Evolutionary conservation across 2,797 vertebrate species (phyloP).

Genomic region (Halcyon chelicuti): DNA sequence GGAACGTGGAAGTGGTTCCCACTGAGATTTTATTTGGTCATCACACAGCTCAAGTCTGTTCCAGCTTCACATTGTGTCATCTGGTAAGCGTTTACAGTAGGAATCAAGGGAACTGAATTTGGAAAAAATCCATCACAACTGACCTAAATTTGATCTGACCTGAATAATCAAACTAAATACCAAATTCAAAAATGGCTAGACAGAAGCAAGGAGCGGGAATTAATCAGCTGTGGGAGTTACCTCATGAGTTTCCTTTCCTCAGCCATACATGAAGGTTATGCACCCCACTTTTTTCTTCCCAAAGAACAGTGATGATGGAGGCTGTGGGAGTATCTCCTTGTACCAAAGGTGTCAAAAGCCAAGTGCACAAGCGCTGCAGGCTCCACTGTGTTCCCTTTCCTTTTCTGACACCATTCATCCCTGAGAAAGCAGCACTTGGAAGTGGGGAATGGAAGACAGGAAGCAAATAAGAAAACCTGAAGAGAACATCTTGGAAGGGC

Average conservation of each 20-base stretch:
- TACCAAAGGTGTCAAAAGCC: not conserved
- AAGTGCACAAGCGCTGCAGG: not conserved
- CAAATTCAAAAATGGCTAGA: constrained; percentile 41
- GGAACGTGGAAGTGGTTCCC: constrained; percentile 66
- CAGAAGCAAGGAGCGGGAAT: not conserved
- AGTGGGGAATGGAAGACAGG: fast-evolving
- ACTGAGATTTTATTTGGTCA: constrained; percentile 67
- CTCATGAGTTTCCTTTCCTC: not conserved
- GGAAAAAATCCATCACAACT: constrained; percentile 65
- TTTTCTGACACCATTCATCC: not conserved
- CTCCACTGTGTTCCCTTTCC: not conserved
- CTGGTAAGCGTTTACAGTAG: constrained; percentile 63
- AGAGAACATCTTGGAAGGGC: not conserved
- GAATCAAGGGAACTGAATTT: constrained; percentile 51
- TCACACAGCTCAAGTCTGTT: constrained; percentile 52
- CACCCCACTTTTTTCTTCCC: not conserved
- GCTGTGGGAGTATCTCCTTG: not conserved
- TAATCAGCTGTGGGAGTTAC: not conserved
- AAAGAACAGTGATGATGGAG: not conserved
- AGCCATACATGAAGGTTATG: not conserved
- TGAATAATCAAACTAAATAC: constrained; percentile 57
- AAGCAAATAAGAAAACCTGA: not conserved
- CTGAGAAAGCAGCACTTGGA: not conserved
- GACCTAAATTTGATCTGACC: constrained; percentile 73
- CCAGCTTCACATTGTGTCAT: constrained; percentile 48